phyloP scores from a whole-genome alignment of 2,888 invertebrate species.

The Ophioninae sp. region DNA sequence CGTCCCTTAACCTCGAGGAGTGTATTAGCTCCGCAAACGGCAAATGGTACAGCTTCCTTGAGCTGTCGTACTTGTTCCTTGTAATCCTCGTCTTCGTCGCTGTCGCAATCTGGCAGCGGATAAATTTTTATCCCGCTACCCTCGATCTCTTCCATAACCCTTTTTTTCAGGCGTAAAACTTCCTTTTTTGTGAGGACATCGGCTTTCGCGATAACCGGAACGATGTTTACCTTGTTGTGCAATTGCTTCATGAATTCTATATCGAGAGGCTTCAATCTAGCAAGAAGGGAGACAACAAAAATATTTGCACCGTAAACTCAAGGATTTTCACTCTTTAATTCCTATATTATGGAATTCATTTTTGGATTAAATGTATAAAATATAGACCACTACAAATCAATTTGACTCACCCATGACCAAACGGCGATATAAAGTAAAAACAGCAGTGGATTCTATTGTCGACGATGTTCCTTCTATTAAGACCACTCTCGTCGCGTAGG shows the following conservation, averaged over 20 bases:
- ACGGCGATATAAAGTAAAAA: slow-evolving; percentile 98
- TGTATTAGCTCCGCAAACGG: slow-evolving; percentile 97
- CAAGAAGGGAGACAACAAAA: neutral
- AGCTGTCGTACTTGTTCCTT: slow-evolving; percentile 95
- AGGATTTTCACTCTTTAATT: neutral
- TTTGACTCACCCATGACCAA: slow-evolving; percentile 92
- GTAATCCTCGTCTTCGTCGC: slow-evolving; percentile 98
- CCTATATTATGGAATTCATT: neutral
- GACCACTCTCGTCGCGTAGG: slow-evolving; percentile 95
- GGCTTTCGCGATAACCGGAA: slow-evolving; percentile 98
- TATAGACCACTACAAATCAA: neutral
- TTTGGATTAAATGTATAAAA: neutral
- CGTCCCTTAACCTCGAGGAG: slow-evolving; percentile 95
- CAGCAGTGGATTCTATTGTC: slow-evolving; percentile 99
- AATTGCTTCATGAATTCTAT: slow-evolving; percentile 98
- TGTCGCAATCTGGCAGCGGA: slow-evolving; percentile 95
- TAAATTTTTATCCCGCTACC: slow-evolving; percentile 96
- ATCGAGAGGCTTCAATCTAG: slow-evolving; percentile 94
- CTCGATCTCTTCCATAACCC: slow-evolving; percentile 95
- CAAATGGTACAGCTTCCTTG: slow-evolving; percentile 97
- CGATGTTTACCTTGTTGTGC: slow-evolving; percentile 97
- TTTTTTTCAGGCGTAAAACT: slow-evolving; percentile 91
- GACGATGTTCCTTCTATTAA: slow-evolving; percentile 97
- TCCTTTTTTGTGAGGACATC: slow-evolving; percentile 97
- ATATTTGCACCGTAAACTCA: neutral